These are phyloP conservation scores for Psittacula echo DNA, from an alignment of 2,797 vertebrate genomes.

Conservation along the genomic window DNA sequence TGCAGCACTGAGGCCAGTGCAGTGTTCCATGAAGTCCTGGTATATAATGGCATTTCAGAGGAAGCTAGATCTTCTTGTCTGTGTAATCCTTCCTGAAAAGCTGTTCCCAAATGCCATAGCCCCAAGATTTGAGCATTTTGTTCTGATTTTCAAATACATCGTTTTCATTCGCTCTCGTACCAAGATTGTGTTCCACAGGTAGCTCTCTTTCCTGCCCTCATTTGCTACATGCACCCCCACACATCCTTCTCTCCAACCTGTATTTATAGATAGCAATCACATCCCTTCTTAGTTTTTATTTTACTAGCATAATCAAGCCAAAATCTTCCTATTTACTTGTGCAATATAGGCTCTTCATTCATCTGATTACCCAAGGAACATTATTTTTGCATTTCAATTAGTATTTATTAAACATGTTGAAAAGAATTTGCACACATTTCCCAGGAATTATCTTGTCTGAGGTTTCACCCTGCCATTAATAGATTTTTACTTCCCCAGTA, in stretches of 20 bases:
- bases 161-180: neutral
- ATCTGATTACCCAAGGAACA: neutral
- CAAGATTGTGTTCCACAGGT: neutral
- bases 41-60: neutral
- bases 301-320: neutral
- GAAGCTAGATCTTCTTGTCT: neutral
- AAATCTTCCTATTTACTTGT: neutral
- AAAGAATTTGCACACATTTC: slow-evolving; percentile 8
- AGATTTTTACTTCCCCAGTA: neutral
- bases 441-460: neutral
- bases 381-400: slow-evolving; percentile 1
- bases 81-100: neutral
- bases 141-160: neutral
- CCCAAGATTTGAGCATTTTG: neutral
- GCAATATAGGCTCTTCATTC: neutral
- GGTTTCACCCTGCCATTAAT: neutral
- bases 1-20: neutral
- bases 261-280: neutral
- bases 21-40: neutral
- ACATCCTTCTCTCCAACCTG: neutral
- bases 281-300: neutral
- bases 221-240: neutral
- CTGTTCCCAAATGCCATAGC: neutral
- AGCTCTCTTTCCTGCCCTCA: neutral
- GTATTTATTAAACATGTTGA: neutral